These are phyloP conservation scores for Trachemys scripta DNA, from an alignment of 2,113 vertebrate species.

Conservation along the genomic window DNA sequence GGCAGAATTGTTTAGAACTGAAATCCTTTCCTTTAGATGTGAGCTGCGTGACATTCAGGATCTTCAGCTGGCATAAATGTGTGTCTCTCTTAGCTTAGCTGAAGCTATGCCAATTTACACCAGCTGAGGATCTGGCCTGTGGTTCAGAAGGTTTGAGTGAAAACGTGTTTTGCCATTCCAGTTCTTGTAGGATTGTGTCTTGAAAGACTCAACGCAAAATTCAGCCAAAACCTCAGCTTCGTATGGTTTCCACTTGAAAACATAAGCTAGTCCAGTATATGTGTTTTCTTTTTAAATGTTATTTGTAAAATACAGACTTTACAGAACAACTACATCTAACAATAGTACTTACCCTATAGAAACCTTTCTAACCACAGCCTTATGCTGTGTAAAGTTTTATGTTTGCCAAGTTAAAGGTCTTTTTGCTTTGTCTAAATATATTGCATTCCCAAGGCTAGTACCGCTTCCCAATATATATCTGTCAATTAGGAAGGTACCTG, in stretches of 20 bases:
- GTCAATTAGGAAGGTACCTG: neutral
- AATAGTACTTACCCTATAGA: neutral
- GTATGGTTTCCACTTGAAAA: neutral
- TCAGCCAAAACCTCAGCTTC: neutral
- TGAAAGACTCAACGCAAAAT: neutral
- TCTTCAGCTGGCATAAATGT: neutral
- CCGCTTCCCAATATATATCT: neutral
- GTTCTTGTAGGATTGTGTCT: neutral
- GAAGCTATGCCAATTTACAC: neutral
- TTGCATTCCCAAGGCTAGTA: neutral
- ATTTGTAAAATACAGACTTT: neutral
- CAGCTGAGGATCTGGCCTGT: neutral
- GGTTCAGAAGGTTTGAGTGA: neutral
- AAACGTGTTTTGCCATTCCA: neutral
- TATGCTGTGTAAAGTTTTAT: neutral
- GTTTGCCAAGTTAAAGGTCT: neutral
- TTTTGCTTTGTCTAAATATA: neutral
- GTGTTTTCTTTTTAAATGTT: neutral
- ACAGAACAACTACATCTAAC: neutral
- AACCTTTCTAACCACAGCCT: neutral
- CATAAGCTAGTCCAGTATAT: neutral
- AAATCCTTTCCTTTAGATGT: neutral
- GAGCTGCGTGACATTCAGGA: neutral
- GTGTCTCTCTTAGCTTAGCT: neutral
- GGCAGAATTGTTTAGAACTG: neutral